These are phyloP conservation scores for Dendrocincla tyrannina DNA, from an alignment of 2,797 vertebrate species.

Conservation along the genomic window DNA sequence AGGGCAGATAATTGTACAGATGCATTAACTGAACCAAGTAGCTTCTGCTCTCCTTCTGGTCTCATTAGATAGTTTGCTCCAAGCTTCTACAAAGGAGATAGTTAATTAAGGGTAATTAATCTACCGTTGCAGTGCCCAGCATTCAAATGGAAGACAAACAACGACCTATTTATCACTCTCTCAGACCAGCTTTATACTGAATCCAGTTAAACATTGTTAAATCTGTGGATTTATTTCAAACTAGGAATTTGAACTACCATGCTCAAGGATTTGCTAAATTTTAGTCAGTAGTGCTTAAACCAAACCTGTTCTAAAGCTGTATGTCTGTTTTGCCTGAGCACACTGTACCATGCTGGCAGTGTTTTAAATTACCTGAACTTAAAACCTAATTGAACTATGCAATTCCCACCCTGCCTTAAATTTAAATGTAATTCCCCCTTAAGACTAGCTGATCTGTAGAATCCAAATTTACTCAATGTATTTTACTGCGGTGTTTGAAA, in stretches of 20 bases:
- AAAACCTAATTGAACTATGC: background rate
- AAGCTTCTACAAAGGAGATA: slow-evolving; percentile 11
- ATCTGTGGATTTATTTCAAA: background rate
- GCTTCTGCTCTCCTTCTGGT: background rate
- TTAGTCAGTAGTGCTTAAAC: background rate
- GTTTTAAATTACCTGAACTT: background rate
- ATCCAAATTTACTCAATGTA: background rate
- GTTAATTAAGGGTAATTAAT: slow-evolving; percentile 62
- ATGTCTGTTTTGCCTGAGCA: background rate
- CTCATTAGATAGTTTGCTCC: slow-evolving; percentile 35
- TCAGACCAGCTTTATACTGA: background rate
- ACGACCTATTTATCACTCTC: slow-evolving; percentile 25
- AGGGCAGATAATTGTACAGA: background rate
- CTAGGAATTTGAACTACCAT: background rate
- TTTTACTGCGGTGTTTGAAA: background rate
- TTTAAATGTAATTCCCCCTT: background rate
- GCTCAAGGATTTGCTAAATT: background rate
- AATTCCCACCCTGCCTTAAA: background rate
- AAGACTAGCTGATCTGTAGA: background rate
- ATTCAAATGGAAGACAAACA: background rate
- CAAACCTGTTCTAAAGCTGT: background rate
- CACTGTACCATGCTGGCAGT: background rate
- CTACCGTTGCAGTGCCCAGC: background rate
- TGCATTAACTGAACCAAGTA: background rate
- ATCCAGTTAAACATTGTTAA: background rate